These are phyloP conservation scores for Epinephelus awoara DNA, from an alignment of 2,797 vertebrate species.

Conservation along the genomic window DNA sequence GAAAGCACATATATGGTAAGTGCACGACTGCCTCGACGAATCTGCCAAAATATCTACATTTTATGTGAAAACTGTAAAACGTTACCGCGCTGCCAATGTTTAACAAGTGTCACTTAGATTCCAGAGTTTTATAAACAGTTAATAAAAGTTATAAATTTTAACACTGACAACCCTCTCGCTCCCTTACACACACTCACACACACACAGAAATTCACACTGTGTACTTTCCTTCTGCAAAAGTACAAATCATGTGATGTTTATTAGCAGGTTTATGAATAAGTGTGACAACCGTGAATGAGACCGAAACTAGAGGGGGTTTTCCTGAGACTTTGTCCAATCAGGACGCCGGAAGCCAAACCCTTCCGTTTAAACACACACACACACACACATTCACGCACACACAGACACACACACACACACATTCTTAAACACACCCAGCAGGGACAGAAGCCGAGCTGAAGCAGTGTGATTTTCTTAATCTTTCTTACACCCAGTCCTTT, in stretches of 20 bases:
- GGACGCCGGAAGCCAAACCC: constrained; percentile 79
- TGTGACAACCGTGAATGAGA: constrained; percentile 64
- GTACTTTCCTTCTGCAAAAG: constrained; percentile 23
- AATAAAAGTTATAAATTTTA: constrained; percentile 44
- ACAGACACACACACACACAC: constrained; percentile 34
- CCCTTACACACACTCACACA: neutral
- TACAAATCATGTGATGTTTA: constrained; percentile 61
- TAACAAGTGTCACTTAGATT: constrained; percentile 51
- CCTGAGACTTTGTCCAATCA: constrained; percentile 78
- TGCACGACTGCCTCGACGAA: constrained; percentile 30
- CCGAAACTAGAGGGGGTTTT: constrained; percentile 59
- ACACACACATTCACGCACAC: constrained; percentile 26
- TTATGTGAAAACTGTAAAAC: constrained; percentile 59
- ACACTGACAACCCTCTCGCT: neutral
- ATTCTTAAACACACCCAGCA: constrained; percentile 42
- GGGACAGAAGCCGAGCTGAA: constrained; percentile 53
- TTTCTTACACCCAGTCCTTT: constrained; percentile 49
- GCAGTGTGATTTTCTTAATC: constrained; percentile 59
- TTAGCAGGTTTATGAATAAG: constrained; percentile 63
- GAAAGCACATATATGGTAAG: constrained; percentile 52
- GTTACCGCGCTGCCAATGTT: constrained; percentile 35
- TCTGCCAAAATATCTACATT: constrained; percentile 45
- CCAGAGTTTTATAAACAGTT: constrained; percentile 39
- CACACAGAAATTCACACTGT: neutral
- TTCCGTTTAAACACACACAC: constrained; percentile 66